A percentile compares a stretch with the other conserved stretches of the same genome.
These are phyloP conservation scores for Pedionomus torquatus DNA, from an alignment of 2,113 vertebrate species.

Conservation along the genomic window DNA sequence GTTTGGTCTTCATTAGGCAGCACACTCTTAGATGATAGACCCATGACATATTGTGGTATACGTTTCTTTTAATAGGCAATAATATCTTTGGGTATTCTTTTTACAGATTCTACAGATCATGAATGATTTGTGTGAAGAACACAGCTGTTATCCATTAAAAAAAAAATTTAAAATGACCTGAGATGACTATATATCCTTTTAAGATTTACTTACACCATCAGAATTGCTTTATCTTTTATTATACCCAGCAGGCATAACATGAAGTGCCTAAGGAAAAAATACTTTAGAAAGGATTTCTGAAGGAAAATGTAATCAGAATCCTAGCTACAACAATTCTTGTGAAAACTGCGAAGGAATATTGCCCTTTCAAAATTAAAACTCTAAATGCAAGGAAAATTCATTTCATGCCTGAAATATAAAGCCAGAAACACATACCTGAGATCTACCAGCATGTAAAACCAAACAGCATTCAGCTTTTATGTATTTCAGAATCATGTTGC, in stretches of 20 bases:
- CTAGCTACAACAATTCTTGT: neutral
- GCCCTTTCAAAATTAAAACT: neutral
- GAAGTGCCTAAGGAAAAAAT: neutral
- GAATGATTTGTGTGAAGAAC: neutral
- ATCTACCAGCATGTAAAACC: neutral
- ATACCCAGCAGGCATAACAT: neutral
- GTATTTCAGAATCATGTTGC: neutral
- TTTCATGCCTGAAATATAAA: neutral
- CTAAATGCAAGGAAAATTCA: neutral
- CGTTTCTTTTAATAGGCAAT: neutral
- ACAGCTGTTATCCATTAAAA: neutral
- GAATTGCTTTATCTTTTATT: neutral
- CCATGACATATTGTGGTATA: neutral
- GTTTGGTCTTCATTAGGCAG: neutral
- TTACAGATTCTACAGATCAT: neutral
- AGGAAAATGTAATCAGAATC: neutral
- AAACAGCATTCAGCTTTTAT: neutral
- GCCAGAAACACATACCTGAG: neutral
- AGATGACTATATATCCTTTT: neutral
- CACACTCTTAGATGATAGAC: neutral
- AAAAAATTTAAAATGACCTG: neutral
- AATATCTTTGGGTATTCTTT: neutral
- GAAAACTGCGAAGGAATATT: neutral
- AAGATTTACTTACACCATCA: neutral
- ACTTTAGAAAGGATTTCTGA: neutral